These are phyloP conservation scores for Rhadina sibilatrix DNA, from an alignment of 2,113 vertebrate genomes.

Conservation along the genomic window DNA sequence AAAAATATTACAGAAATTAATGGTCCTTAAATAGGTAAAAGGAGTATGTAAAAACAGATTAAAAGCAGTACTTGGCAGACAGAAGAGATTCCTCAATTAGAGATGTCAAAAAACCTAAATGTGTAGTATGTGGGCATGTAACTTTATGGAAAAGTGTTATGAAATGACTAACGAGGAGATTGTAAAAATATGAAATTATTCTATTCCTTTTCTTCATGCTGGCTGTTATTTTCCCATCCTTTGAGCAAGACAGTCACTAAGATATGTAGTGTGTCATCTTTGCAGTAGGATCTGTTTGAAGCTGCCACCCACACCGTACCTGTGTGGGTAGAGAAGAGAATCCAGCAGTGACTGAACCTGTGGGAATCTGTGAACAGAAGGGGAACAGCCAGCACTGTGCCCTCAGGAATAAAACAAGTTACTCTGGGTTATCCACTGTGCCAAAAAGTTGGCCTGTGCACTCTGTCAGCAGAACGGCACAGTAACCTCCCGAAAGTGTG, in stretches of 20 bases:
- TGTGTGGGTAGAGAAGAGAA: not conserved
- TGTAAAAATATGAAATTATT: not conserved
- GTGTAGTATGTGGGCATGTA: not conserved
- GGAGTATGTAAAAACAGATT: not conserved
- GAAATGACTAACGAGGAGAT: not conserved
- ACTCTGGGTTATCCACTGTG: not conserved
- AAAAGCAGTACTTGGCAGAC: not conserved
- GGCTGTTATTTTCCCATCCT: not conserved
- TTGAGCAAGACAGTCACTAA: not conserved
- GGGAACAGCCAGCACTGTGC: not conserved
- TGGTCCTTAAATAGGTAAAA: constrained; percentile 9
- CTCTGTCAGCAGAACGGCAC: not conserved
- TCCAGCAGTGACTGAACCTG: not conserved
- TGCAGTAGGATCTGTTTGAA: not conserved
- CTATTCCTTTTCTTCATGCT: not conserved
- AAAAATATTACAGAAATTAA: constrained; percentile 38
- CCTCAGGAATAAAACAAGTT: not conserved
- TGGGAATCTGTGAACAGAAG: not conserved
- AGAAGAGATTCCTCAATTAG: not conserved
- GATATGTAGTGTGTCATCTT: not conserved
- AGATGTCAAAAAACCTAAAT: not conserved
- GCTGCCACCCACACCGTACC: rapidly evolving
- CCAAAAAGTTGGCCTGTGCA: not conserved
- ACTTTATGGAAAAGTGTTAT: not conserved
- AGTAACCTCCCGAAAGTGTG: not conserved